Conservation (phyloP, 30 jellyfish, hydroid and myxozoan genomes). For the Hydractinia echinata region DNA sequence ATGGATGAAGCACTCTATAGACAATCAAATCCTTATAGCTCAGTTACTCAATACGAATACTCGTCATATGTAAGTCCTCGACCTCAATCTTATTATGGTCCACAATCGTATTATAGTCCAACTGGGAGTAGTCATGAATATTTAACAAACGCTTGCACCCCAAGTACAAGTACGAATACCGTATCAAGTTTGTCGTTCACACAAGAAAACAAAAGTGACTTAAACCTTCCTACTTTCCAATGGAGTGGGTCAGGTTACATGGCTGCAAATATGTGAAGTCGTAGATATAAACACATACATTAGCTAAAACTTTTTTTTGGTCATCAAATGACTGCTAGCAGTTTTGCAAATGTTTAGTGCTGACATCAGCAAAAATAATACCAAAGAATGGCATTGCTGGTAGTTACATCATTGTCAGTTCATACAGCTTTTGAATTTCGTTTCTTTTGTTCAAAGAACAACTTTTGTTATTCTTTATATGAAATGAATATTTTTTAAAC, state of each 20-base stretch:
- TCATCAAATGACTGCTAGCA: background rate
- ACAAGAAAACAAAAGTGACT: conserved; percentile 84
- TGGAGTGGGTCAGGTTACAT: conserved; percentile 61
- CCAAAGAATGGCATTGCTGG: too few species aligned
- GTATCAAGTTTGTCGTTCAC: conserved; percentile 73
- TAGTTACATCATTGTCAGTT: too few species aligned
- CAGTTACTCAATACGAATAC: conserved; percentile 75
- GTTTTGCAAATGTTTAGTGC: background rate
- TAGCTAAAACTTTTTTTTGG: background rate
- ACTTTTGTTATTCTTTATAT: too few species aligned
- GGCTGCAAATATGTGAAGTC: conserved; percentile 89
- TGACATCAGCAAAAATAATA: background rate
- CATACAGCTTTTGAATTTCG: too few species aligned
- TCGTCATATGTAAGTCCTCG: conserved; percentile 76
- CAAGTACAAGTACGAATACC: conserved; percentile 82
- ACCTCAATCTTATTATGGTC: conserved; percentile 64
- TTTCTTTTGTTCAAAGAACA: too few species aligned
- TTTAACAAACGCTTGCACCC: conserved; percentile 56
- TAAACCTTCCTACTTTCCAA: conserved; percentile 87
- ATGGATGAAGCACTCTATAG: conserved; percentile 64
- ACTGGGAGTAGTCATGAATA: conserved; percentile 83
- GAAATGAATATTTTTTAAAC: too few species aligned
- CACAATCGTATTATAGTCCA: conserved; percentile 85
- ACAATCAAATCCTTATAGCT: conserved; percentile 67
- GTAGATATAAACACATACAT: background rate